phyloP scores from a whole-genome alignment of 2,888 invertebrate genomes.

The Mesorhabditis belari region DNA sequence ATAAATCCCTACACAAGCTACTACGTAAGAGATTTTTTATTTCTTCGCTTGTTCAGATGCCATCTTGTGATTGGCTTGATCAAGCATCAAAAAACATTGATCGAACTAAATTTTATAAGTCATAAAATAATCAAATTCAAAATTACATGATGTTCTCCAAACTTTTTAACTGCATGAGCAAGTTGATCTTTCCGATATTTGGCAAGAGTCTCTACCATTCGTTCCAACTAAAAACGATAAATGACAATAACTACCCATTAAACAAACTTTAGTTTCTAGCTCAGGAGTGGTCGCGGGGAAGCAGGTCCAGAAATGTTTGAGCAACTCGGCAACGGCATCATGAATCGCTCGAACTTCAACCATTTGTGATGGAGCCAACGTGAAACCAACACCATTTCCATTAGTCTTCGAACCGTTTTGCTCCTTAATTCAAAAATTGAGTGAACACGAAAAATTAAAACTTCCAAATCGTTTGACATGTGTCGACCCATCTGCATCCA shows the following conservation, averaged over 20 bases:
- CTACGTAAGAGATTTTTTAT: too few relatives aligned
- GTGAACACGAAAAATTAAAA: too few relatives aligned
- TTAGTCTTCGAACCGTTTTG: too few relatives aligned
- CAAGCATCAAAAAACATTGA: constrained; percentile 25
- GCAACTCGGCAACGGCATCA: constrained; percentile 66
- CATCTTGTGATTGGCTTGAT: constrained; percentile 18
- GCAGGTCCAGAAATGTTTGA: constrained; percentile 89
- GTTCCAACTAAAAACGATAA: constrained; percentile 20
- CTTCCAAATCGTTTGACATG: too few relatives aligned
- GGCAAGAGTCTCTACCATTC: constrained; percentile 35
- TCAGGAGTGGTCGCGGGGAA: constrained; percentile 73
- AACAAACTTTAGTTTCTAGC: constrained; percentile 65
- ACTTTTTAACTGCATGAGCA: constrained; percentile 10
- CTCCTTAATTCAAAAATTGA: too few relatives aligned
- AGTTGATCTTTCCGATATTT: constrained; percentile 29
- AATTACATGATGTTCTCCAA: constrained; percentile 26
- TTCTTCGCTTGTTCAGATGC: neutral
- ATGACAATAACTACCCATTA: neutral
- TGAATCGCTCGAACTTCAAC: constrained; percentile 22
- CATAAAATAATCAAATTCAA: neutral
- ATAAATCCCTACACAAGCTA: too few relatives aligned
- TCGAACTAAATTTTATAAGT: constrained; percentile 10
- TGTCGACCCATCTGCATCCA: neutral
- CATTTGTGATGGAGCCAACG: constrained; percentile 3
- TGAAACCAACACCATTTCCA: constrained; percentile 4